Conservation (phyloP, 2,113 vertebrate genomes). For the Salvelinus alpinus region DNA sequence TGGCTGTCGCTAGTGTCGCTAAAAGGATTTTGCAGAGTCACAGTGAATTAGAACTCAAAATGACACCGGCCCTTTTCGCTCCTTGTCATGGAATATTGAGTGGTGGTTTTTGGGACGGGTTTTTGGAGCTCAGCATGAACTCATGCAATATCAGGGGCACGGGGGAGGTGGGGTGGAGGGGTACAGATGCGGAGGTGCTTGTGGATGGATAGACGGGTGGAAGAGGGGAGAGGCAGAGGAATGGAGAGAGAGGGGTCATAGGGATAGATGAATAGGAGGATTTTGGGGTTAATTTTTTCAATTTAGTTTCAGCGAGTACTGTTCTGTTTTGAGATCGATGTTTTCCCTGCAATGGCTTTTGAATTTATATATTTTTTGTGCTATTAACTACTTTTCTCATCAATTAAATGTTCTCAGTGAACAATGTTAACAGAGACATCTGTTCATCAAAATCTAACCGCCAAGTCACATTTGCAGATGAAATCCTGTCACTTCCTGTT, state of each 20-base stretch:
- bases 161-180: constrained; percentile 7
- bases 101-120: constrained; percentile 34
- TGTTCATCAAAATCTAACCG: neutral
- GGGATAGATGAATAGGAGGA: constrained; percentile 1
- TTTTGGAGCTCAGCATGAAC: constrained; percentile 44
- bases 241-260: constrained; percentile 26
- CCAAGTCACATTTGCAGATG: neutral
- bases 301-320: neutral
- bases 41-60: constrained; percentile 25
- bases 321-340: no score
- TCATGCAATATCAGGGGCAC: constrained; percentile 42
- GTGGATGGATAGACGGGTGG: neutral
- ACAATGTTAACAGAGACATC: neutral
- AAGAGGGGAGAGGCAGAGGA: constrained; percentile 26
- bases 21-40: constrained; percentile 32
- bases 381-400: no score
- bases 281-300: neutral
- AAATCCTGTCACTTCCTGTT: neutral
- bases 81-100: constrained; percentile 50
- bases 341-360: no score
- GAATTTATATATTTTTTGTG: no score
- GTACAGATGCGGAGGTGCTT: neutral
- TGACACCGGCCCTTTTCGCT: constrained; percentile 31
- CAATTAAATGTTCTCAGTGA: no score
- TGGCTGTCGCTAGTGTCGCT: constrained; percentile 26